Evolutionary conservation across 1,140 invertebrate species (phyloP), one percentile per base, ranked within the genome.

Genomic region (Aradophagus sp.): DNA sequence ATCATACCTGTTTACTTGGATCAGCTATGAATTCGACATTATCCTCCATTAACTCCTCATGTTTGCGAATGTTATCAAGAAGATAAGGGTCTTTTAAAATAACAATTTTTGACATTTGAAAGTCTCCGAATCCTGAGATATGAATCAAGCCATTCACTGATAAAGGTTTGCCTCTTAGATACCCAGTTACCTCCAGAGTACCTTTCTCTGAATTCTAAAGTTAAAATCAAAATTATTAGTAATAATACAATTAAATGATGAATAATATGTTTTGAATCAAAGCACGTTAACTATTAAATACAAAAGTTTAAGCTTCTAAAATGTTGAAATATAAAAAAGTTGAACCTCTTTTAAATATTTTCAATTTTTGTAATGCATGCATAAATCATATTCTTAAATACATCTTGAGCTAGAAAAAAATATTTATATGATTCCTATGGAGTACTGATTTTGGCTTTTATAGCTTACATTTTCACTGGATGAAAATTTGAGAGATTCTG

Each of bases 111-210:
- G 85, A 87, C 89, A 99, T 91, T 87, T 98, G 96, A 82, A 93
- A 99, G 79, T 97, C 93, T 29, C 96, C 97, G 78, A 95, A 90
- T 0, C 95, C 96, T 42, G 94, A 91, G 42, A 99, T 90, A 77
- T 99, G 94, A 35, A 99, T 86, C 35, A 98, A 86, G 68, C 91
- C 87, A 88, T 99, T 98, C 0, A 94, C 95, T 82, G 92, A 93
- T 27, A 97, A 85, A 5, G 92, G 85, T 71, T 90, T 88, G 0
- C 95, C 94, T 76, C 94, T 86, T 35, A 99, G 81, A 84, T 92
- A 97, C 1, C 97, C 97, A 58, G 91, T 92, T 1, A 98, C 82
- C 86, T 92, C 92, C 17, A 98, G 82, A 23, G 90, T 94, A 13
- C 95, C 95, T 75, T 83, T 83, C 16, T 80, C 44, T 8, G 59